A percentile compares a stretch with the other conserved stretches of the same genome.
These are phyloP conservation scores for Hyla sarda DNA, from an alignment of 2,113 vertebrate species.

Conservation along the genomic window DNA sequence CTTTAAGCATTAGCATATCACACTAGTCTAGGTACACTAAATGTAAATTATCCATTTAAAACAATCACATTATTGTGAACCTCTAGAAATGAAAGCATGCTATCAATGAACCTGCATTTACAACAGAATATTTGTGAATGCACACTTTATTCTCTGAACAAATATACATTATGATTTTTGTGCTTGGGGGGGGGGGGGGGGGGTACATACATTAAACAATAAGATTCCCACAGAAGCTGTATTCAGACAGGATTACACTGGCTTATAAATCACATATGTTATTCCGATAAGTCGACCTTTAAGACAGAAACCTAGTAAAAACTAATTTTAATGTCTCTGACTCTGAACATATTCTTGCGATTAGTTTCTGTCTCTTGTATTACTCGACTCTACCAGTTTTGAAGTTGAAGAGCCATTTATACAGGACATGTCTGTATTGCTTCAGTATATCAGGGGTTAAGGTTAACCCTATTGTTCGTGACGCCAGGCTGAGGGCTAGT, in stretches of 20 bases:
- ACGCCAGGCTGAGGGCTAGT: too few relatives aligned
- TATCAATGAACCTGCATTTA: neutral
- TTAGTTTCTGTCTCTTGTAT: neutral
- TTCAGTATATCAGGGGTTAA: too few relatives aligned
- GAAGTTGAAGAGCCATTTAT: too few relatives aligned
- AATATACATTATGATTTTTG: neutral
- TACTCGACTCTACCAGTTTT: neutral
- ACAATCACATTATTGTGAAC: slow-evolving; percentile 22
- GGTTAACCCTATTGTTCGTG: too few relatives aligned
- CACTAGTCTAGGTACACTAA: neutral
- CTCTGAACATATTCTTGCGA: neutral
- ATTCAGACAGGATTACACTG: neutral
- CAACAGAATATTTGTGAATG: neutral
- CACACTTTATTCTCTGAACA: neutral
- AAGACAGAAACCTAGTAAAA: neutral
- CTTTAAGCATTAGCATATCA: neutral
- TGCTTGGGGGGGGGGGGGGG: too few relatives aligned
- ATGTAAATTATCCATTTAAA: neutral
- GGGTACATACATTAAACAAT: neutral
- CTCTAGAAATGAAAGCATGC: neutral
- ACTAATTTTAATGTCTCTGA: neutral
- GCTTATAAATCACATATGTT: neutral
- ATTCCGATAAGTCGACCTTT: neutral
- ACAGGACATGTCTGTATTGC: too few relatives aligned
- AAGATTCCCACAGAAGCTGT: neutral